A percentile compares a stretch with the other conserved stretches of the same genome.
These are phyloP conservation scores for Labeo catla DNA, from an alignment of 2,113 vertebrate genomes.

Conservation along the genomic window DNA sequence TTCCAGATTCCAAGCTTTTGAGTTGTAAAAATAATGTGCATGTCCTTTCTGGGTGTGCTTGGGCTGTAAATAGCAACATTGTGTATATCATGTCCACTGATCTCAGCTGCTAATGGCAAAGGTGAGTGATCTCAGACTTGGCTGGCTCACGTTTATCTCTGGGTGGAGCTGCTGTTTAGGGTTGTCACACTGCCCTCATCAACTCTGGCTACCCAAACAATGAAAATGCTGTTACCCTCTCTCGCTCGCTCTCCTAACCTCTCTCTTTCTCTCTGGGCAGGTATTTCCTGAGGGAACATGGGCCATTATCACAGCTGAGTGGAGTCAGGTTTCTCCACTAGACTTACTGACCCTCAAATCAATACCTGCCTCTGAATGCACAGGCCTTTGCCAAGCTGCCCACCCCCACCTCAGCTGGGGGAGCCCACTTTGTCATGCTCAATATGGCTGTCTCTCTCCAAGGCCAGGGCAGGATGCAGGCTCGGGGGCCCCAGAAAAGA, in stretches of 20 bases:
- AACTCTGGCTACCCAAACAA: constrained; percentile 46
- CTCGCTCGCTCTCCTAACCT: constrained; percentile 25
- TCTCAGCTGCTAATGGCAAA: constrained; percentile 39
- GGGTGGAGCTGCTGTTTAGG: constrained; percentile 53
- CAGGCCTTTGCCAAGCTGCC: constrained; percentile 40
- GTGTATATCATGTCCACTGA: constrained; percentile 17
- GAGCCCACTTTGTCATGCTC: constrained; percentile 56
- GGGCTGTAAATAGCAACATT: not conserved
- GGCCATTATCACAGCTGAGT: constrained; percentile 47
- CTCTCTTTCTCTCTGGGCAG: constrained; percentile 57
- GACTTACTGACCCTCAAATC: constrained; percentile 63
- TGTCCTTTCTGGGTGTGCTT: not conserved
- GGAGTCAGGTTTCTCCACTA: constrained; percentile 54
- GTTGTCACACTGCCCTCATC: constrained; percentile 58
- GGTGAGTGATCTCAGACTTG: constrained; percentile 47
- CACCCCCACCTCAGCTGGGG: constrained; percentile 34
- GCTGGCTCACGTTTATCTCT: constrained; percentile 19
- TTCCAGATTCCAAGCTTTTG: too few relatives aligned
- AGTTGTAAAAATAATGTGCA: not conserved
- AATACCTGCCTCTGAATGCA: constrained; percentile 64
- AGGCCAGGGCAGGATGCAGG: constrained; percentile 55
- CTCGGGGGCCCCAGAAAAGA: constrained; percentile 27
- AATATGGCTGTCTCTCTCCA: constrained; percentile 59
- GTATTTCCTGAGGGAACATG: constrained; percentile 66
- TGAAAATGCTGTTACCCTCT: constrained; percentile 57